Conservation (phyloP, 2,888 invertebrate genomes). For the Deroplatys truncata region DNA sequence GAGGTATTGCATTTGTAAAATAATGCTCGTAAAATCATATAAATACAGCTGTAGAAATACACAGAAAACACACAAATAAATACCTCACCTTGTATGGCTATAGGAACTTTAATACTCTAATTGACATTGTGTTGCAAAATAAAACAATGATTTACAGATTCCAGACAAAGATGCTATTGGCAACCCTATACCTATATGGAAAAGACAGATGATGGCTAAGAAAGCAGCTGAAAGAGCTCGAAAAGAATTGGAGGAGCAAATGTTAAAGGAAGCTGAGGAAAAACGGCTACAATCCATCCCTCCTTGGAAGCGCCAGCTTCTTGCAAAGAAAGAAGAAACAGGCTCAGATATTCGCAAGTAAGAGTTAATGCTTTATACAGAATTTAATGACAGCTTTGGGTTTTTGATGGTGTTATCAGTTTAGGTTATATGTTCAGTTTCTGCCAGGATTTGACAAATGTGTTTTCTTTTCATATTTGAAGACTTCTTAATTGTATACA, state of each 20-base stretch:
- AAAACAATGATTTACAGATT: slow-evolving; percentile 52
- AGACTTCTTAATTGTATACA: no score
- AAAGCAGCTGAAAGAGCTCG: slow-evolving; percentile 91
- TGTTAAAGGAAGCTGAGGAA: slow-evolving; percentile 79
- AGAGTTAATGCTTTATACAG: slow-evolving; percentile 36
- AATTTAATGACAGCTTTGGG: neutral
- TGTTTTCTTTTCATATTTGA: no score
- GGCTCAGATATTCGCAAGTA: slow-evolving; percentile 69
- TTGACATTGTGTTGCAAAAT: neutral
- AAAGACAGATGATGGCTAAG: slow-evolving; percentile 90
- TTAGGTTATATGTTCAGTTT: no score
- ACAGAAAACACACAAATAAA: no score
- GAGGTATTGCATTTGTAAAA: no score
- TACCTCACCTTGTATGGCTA: no score
- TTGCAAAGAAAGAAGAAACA: slow-evolving; percentile 71
- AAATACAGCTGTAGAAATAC: no score
- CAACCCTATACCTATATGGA: slow-evolving; percentile 90
- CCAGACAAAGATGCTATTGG: slow-evolving; percentile 86
- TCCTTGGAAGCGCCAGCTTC: slow-evolving; percentile 88
- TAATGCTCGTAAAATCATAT: no score
- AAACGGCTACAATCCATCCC: slow-evolving; percentile 83
- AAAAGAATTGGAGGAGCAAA: slow-evolving; percentile 82
- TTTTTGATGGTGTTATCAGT: no score
- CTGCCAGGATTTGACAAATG: no score
- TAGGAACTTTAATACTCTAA: no score